These are phyloP conservation scores for Lasioglossum figueresi DNA, from an alignment of 2,888 invertebrate species.

Conservation along the genomic window DNA sequence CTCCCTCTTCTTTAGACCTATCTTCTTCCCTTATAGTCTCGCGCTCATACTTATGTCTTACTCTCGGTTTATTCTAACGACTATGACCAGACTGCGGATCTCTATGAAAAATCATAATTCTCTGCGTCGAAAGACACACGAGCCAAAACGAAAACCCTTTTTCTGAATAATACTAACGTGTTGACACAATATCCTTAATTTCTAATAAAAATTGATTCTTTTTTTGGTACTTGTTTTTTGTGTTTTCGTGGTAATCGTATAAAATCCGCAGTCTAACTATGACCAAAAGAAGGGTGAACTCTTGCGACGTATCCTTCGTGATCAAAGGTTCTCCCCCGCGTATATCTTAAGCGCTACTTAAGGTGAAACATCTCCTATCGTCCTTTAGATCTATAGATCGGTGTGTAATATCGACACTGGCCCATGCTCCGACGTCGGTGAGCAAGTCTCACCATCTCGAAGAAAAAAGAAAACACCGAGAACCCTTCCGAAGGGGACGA, in stretches of 20 bases:
- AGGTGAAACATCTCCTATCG: constrained; percentile 13
- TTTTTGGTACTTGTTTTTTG: not conserved
- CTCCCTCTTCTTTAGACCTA: not conserved
- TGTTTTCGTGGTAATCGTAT: not conserved
- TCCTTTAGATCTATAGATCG: constrained; percentile 37
- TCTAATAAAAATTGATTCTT: not conserved
- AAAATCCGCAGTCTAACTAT: constrained; percentile 5
- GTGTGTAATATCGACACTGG: constrained; percentile 35
- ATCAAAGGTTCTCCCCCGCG: not conserved
- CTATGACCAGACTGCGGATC: constrained; percentile 66
- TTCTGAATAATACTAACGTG: not conserved
- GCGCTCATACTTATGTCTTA: constrained; percentile 67
- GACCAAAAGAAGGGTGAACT: constrained; percentile 32
- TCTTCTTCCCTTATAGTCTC: not conserved
- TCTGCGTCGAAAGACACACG: not conserved
- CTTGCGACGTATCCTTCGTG: not conserved
- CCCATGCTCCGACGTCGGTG: constrained; percentile 10
- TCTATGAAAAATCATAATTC: not conserved
- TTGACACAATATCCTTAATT: not conserved
- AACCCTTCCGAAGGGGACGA: constrained; percentile 1
- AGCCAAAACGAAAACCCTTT: not conserved
- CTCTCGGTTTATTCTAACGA: constrained; percentile 63
- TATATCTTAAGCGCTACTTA: constrained; percentile 38
- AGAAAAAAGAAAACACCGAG: not conserved
- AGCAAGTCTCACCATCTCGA: not conserved